These are phyloP conservation scores for Piprites chloris DNA, from an alignment of 2,113 vertebrate genomes.

Conservation along the genomic window DNA sequence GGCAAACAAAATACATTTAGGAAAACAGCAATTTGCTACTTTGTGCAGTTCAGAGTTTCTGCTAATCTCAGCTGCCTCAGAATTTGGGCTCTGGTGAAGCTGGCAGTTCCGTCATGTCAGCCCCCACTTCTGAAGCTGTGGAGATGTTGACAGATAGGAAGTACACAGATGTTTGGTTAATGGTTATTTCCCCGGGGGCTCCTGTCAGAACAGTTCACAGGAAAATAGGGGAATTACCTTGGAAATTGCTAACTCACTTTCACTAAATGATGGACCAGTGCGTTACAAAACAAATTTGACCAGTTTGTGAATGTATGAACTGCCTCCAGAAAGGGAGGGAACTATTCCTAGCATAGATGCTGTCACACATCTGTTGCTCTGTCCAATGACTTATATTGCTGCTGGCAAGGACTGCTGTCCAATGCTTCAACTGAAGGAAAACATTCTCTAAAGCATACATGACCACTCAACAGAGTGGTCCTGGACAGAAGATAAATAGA, in stretches of 20 bases:
- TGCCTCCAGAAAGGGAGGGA: neutral
- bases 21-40: conserved; percentile 12
- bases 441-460: neutral
- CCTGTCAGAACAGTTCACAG: neutral
- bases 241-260: conserved; percentile 32
- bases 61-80: neutral
- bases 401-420: neutral
- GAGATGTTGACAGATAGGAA: conserved; percentile 27
- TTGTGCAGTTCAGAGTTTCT: neutral
- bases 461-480: neutral
- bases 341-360: neutral
- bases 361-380: neutral
- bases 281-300: neutral
- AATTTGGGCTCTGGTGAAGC: neutral
- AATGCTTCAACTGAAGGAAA: neutral
- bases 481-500: neutral
- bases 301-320: neutral
- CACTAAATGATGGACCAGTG: neutral
- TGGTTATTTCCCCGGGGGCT: conserved; percentile 3
- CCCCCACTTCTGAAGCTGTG: neutral
- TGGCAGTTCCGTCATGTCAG: conserved; percentile 1
- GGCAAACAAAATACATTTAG: conserved; percentile 21
- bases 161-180: conserved; percentile 51
- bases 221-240: conserved; percentile 17
- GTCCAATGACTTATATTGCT: neutral